These are phyloP conservation scores for Xiphorhynchus erythropygius DNA, from an alignment of 2,797 vertebrate genomes.

Conservation along the genomic window DNA sequence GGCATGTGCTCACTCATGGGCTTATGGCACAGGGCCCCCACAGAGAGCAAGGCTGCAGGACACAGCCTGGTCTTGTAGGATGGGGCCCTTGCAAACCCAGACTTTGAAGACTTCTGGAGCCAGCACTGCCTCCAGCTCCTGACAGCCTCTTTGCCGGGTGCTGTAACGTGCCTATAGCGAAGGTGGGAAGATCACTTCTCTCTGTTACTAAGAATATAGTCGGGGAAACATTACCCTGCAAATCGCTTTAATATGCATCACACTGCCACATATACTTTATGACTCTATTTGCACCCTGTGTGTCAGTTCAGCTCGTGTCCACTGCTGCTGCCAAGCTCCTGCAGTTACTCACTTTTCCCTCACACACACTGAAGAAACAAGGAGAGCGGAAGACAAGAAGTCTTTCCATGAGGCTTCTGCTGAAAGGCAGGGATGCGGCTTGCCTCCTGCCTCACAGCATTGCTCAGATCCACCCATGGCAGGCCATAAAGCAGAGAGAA, in stretches of 20 bases:
- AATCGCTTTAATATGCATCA: conserved; percentile 48
- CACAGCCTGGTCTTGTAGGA: neutral
- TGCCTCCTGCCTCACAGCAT: accelerated
- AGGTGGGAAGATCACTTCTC: conserved; percentile 36
- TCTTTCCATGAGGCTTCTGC: neutral
- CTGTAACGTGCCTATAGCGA: neutral
- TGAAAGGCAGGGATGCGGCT: neutral
- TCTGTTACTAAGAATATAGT: conserved; percentile 45
- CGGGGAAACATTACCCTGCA: conserved; percentile 45
- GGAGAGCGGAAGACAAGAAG: neutral
- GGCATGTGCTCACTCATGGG: neutral
- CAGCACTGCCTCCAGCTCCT: neutral
- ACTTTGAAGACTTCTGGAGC: neutral
- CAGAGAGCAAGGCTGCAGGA: neutral
- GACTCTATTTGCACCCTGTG: conserved; percentile 27
- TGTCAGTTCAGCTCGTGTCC: neutral
- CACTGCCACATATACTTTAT: conserved; percentile 41
- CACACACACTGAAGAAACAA: accelerated
- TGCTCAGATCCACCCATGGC: neutral
- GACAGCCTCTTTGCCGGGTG: neutral
- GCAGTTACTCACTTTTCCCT: neutral
- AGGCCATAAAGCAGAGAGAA: neutral
- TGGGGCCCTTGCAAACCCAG: neutral
- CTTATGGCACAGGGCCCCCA: accelerated
- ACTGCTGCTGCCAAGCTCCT: neutral